Evolutionary conservation across 2,797 vertebrate species (phyloP).

Genomic region (Pygocentrus nattereri): DNA sequence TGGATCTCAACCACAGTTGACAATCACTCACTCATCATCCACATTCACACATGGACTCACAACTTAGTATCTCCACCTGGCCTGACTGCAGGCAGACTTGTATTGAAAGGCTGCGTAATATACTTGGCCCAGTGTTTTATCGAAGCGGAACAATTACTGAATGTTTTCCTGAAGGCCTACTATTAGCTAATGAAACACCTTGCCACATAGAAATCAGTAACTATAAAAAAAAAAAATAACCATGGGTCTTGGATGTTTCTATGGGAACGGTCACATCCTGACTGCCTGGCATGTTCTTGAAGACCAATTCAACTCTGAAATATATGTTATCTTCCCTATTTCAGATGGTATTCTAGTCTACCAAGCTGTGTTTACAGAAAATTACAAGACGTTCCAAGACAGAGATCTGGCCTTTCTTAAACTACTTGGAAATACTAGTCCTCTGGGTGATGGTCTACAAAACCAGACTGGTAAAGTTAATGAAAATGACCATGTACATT

Average conservation of each 20-base stretch:
- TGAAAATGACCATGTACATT: background rate
- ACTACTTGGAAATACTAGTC: background rate
- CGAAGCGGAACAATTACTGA: background rate
- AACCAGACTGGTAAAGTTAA: background rate
- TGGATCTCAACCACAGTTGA: too few species aligned
- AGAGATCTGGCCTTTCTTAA: conserved; percentile 25
- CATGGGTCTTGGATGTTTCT: conserved; percentile 2
- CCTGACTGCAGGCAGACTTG: too few species aligned
- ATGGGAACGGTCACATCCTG: conserved; percentile 1
- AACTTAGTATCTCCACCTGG: too few species aligned
- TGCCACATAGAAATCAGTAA: background rate
- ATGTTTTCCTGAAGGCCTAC: too few species aligned
- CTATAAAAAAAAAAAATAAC: too few species aligned
- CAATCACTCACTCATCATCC: too few species aligned
- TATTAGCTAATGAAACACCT: background rate
- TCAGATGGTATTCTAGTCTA: background rate
- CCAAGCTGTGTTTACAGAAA: background rate
- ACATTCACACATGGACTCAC: too few species aligned
- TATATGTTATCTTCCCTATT: background rate
- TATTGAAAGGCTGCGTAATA: background rate
- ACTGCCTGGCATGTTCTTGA: conserved; percentile 5
- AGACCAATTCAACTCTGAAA: background rate
- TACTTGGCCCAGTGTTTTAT: background rate
- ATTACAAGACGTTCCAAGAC: background rate
- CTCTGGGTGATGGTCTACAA: conserved; percentile 16